Base-by-base conservation (phyloP, 2,888 invertebrate species). In the Nowickia ferox region DNA sequence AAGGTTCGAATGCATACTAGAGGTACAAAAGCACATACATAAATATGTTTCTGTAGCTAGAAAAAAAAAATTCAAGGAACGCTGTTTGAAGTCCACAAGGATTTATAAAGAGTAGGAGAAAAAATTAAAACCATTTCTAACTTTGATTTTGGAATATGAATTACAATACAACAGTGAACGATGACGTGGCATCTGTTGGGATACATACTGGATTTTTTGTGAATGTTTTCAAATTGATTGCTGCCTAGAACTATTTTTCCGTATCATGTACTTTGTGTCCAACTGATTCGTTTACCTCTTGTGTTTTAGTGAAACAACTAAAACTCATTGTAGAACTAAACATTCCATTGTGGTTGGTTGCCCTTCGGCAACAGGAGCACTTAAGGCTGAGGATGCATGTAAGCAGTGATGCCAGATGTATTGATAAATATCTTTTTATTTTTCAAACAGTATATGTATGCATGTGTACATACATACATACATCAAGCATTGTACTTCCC, bases 171-270 rank as follows among this genome's bases (percentile, higher is more conserved):
- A 55, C 42, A 66, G 51, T 77, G 17, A 53, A 72, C 30, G 38
- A 66, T 68, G 59, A 72, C 11, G 51, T 72, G 65, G 44, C 46
- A 66, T 46, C 57, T 42, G n/a, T 51, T 38, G 48, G n/a, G 17
- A 15, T n/a, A 30, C 4, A 15, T 48, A 17, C 22, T 74, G 48
- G 19, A 38, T 66, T 63, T n/a, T 57, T 55, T 63, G 74, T 63
- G 71, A 44, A 82, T 86, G 78, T 86, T 87, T 83, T 82, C 84
- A 86, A 88, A 87, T 88, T 88, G 88, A 88, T 87, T 87, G 87
- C 83, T 88, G 88, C 88, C 88, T 87, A 84, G 82, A 87, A 86
- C 66, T 48, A 61, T 77, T 66, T 78, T 59, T 81, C 46, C 76
- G 66, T 77, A 84, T 81, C 76, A 84, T 77, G 59, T 77, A 82